Percentiles rank a stretch among this genome's conserved stretches.
phyloP scores from a whole-genome alignment of 2,888 invertebrate species.

The Hirtodrosophila confusa region DNA sequence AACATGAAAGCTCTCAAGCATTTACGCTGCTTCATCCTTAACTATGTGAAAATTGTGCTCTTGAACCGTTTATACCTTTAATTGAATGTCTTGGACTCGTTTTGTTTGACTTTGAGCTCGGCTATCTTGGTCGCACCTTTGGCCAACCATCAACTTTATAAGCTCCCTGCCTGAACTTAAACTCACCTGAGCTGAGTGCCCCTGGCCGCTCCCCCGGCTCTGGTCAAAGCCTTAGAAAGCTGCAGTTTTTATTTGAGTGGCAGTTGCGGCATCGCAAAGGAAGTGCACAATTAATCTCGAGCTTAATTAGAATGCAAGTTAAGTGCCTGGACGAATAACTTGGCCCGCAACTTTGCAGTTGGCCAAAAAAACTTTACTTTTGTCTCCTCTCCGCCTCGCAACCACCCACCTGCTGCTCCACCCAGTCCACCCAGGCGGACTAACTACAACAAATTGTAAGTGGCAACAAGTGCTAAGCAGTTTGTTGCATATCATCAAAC shows the following conservation, averaged over 20 bases:
- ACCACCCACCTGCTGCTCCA: not conserved
- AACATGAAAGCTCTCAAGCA: slow-evolving; percentile 30
- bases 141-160: slow-evolving; percentile 29
- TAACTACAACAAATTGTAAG: slow-evolving; percentile 9
- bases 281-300: slow-evolving; percentile 57
- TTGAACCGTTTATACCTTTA: slow-evolving; percentile 7
- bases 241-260: slow-evolving; percentile 34
- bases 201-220: not conserved
- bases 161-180: slow-evolving; percentile 25
- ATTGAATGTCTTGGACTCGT: slow-evolving; percentile 44
- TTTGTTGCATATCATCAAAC: slow-evolving; percentile 44
- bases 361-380: slow-evolving; percentile 37
- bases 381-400: slow-evolving; percentile 3
- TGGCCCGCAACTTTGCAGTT: slow-evolving; percentile 34
- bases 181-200: slow-evolving; percentile 21
- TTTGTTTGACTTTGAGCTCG: slow-evolving; percentile 30
- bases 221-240: slow-evolving; percentile 27
- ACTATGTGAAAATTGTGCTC: slow-evolving; percentile 30
- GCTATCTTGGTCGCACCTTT: slow-evolving; percentile 28
- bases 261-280: slow-evolving; percentile 43
- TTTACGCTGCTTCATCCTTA: slow-evolving; percentile 25
- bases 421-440: not conserved
- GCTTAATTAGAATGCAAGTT: slow-evolving; percentile 61
- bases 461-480: slow-evolving; percentile 33
- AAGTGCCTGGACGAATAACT: slow-evolving; percentile 32